Evolutionary conservation across 2,113 vertebrate genomes (phyloP), one percentile per base, ranked within the genome.

Genomic region (Chauna torquata): DNA sequence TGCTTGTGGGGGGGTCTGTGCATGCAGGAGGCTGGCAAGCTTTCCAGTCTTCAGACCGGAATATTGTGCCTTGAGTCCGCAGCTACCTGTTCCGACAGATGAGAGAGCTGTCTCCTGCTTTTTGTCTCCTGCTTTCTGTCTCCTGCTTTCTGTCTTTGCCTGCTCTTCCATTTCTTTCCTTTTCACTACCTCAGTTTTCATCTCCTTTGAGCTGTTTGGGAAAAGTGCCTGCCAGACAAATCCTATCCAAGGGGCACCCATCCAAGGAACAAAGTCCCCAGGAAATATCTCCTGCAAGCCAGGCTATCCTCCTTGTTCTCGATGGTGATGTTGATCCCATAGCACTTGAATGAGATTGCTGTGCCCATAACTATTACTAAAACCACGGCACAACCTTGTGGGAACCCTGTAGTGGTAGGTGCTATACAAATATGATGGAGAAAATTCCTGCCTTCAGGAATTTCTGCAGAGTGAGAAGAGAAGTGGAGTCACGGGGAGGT

Each of bases 401-500:
- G 18, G 61, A 88, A 4, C 8, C 12, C 44, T 47, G 22, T 7
- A 27, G 71, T 5, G 30, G 17, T 34, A 38, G 25, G 17, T 52
- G 20, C 47, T 62, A 16, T 64, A 64, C 52, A 76, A 79, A 71
- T 40, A 69, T 0, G 1, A 49, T 27, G 72, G 36, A 49, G 25
- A 80, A 74, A 68, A 30, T 8, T 40, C 40, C 57, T 55, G 11
- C 79, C 40, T 32, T 11, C 25, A 42, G 50, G 54, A 27, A 11
- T 57, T 83, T 88, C 71, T 88, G 44, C 0, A 0, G 54, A 30
- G 23, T 55, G 54, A 72, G 72, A n/a, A 61, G 32, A 47, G 47
- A 86, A 50, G 11, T 0, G 0, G 58, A 82, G 42, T 16, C n/a
- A 52, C 0, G 0, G 40, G 34, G 36, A 62, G 9, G 24, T 54